Conservation (phyloP, 1,140 invertebrate genomes). For the Globodera ellingtonae region DNA sequence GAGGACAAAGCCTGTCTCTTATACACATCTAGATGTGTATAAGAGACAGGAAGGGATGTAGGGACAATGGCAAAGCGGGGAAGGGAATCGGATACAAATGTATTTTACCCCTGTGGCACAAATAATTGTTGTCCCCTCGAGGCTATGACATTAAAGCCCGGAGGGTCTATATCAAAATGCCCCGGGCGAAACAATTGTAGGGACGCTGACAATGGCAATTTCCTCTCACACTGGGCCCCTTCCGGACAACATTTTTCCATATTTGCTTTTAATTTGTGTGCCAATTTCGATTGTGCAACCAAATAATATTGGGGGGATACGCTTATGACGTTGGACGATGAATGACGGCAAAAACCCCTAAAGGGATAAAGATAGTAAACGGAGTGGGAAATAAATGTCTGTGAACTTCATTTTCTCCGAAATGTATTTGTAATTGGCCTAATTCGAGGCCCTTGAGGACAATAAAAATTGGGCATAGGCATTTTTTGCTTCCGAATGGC, state of each 20-base stretch:
- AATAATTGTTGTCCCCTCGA: neutral
- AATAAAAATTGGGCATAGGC: neutral
- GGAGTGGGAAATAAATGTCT: neutral
- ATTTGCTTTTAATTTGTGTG: conserved; percentile 4
- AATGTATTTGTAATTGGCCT: neutral
- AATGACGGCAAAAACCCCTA: neutral
- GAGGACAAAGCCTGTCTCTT: conserved; percentile 3
- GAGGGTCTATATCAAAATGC: conserved; percentile 1
- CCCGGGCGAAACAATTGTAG: neutral
- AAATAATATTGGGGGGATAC: neutral
- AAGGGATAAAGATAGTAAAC: neutral
- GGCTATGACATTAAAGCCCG: neutral
- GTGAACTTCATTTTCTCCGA: neutral
- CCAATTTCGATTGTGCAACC: neutral
- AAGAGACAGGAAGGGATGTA: neutral
- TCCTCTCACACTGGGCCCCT: neutral
- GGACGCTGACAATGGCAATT: neutral
- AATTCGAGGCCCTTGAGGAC: neutral
- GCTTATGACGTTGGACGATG: neutral
- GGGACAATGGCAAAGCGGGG: neutral
- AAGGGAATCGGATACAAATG: neutral
- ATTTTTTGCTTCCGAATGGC: neutral
- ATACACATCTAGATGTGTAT: too few species aligned
- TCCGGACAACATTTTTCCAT: neutral
- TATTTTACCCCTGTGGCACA: neutral